Evolutionary conservation across 53 echinoderm and acorn worm species (phyloP).

Genomic region (Zoroaster sp.): DNA sequence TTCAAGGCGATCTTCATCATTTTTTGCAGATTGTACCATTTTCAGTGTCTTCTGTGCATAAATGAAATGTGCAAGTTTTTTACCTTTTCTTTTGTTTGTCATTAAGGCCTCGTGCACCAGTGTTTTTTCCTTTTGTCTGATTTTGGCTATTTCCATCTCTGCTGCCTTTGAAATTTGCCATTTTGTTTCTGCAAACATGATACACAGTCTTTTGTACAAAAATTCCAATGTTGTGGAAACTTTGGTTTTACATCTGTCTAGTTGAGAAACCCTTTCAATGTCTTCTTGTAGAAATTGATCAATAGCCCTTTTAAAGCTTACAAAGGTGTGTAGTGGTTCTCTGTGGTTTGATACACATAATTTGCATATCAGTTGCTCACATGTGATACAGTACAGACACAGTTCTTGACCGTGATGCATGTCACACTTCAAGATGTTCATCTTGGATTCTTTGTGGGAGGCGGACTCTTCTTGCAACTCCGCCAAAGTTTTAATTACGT

Average conservation of each 20-base stretch:
- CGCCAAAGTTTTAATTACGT: conserved; percentile 10
- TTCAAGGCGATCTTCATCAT: neutral
- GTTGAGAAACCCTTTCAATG: neutral
- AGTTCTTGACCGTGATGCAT: conserved; percentile 9
- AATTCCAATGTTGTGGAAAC: neutral
- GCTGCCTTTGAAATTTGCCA: neutral
- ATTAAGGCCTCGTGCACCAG: conserved; percentile 1
- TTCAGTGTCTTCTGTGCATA: neutral
- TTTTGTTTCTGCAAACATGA: neutral
- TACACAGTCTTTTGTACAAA: neutral
- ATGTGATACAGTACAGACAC: conserved; percentile 30
- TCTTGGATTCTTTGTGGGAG: neutral
- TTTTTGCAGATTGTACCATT: neutral
- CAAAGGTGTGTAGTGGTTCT: neutral
- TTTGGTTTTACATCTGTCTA: neutral
- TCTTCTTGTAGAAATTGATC: neutral
- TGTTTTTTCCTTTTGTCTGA: neutral
- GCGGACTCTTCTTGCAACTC: neutral
- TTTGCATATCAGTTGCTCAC: conserved; percentile 54
- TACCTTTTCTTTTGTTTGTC: neutral
- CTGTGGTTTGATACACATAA: neutral
- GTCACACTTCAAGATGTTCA: neutral
- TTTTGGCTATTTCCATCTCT: neutral
- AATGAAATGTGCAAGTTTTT: neutral
- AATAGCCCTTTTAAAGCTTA: neutral